phyloP scores from a whole-genome alignment of 2,113 vertebrate species.

The Esox niger region DNA sequence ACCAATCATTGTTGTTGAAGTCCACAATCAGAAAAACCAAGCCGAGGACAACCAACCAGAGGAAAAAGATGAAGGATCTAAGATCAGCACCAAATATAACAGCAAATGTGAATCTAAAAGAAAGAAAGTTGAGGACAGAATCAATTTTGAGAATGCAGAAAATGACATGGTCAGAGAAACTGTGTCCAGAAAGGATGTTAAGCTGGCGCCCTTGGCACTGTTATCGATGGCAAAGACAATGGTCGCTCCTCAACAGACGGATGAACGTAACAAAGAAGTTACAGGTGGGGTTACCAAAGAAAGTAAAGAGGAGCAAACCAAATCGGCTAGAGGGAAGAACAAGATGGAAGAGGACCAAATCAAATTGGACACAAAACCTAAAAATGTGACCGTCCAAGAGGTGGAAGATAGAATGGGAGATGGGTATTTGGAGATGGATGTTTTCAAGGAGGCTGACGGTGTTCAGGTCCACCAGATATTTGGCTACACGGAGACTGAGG shows the following conservation, averaged over 20 bases:
- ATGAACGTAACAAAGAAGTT: too few relatives aligned
- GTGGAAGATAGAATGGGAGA: not conserved
- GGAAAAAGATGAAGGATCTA: not conserved
- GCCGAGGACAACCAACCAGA: not conserved
- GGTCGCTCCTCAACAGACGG: too few relatives aligned
- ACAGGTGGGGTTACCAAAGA: too few relatives aligned
- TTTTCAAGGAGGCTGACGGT: too few relatives aligned
- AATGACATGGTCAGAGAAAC: too few relatives aligned
- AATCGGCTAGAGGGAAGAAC: not conserved
- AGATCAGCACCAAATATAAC: too few relatives aligned
- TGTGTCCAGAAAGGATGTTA: too few relatives aligned
- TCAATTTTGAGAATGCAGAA: too few relatives aligned
- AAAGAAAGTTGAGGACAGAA: not conserved
- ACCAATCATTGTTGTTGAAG: slow-evolving; percentile 23
- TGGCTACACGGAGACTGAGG: not conserved
- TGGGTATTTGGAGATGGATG: not conserved
- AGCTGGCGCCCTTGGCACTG: too few relatives aligned
- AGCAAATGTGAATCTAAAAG: not conserved
- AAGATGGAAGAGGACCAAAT: not conserved
- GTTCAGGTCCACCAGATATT: not conserved
- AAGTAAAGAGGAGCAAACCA: too few relatives aligned
- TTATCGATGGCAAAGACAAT: too few relatives aligned
- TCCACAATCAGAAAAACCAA: not conserved
- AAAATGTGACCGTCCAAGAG: not conserved
- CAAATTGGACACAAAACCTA: not conserved